Percentiles rank a stretch among this genome's conserved stretches.
These are phyloP conservation scores for Thera obeliscata DNA, from an alignment of 2,888 invertebrate genomes.

Conservation along the genomic window DNA sequence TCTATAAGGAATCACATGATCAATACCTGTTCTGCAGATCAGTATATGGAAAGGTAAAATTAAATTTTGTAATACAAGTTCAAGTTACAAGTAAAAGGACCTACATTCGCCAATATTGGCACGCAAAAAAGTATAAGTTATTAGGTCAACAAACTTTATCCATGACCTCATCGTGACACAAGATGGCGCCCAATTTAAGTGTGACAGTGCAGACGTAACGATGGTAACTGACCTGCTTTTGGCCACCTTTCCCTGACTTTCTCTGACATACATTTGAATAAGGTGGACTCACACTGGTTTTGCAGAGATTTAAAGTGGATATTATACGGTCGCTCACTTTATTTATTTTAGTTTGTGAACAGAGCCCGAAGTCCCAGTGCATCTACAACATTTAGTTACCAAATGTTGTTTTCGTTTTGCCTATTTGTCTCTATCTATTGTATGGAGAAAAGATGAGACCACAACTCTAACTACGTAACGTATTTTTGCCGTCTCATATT, in stretches of 20 bases:
- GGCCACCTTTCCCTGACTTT: conserved; percentile 79
- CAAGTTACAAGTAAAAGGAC: background rate
- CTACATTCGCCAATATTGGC: conserved; percentile 8
- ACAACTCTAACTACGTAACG: too few relatives aligned
- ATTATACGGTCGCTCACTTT: background rate
- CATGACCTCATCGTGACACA: conserved; percentile 41
- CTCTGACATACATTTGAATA: conserved; percentile 66
- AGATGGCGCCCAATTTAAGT: conserved; percentile 63
- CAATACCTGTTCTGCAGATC: background rate
- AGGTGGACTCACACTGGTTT: conserved; percentile 41
- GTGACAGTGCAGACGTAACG: conserved; percentile 76
- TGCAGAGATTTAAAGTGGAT: conserved; percentile 24
- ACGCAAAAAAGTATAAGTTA: conserved; percentile 20
- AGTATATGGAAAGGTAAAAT: too few relatives aligned
- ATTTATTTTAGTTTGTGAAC: too few relatives aligned
- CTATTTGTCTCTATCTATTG: too few relatives aligned
- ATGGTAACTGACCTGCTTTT: conserved; percentile 73
- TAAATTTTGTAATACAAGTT: too few relatives aligned
- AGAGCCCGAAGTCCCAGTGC: too few relatives aligned
- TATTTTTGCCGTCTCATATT: too few relatives aligned
- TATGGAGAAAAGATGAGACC: too few relatives aligned
- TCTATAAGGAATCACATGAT: background rate
- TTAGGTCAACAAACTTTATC: conserved; percentile 37
- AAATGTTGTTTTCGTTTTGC: too few relatives aligned
- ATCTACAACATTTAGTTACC: too few relatives aligned